Conservation (phyloP, 2,888 invertebrate genomes). For the Drosophila flavopinicola region DNA sequence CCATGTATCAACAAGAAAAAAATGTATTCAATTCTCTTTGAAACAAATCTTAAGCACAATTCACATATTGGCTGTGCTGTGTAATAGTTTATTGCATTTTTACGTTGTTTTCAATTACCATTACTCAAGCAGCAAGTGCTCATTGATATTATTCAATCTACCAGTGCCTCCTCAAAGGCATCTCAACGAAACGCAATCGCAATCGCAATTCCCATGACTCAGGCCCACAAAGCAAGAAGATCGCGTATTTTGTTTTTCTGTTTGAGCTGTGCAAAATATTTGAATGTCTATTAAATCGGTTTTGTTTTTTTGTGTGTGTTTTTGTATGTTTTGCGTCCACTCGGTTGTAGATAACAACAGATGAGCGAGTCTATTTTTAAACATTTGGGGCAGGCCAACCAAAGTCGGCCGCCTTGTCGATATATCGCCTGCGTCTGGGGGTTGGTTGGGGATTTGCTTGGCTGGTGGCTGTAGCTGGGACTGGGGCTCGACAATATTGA, state of each 20-base stretch:
- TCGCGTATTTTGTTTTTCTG: constrained; percentile 1
- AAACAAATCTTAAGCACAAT: constrained; percentile 13
- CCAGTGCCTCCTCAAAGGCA: constrained; percentile 42
- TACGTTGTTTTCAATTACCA: constrained; percentile 53
- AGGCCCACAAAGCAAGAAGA: constrained; percentile 28
- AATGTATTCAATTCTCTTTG: not conserved
- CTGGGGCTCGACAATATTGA: constrained; percentile 54
- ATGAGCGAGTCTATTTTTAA: constrained; percentile 65
- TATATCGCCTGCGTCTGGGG: constrained; percentile 38
- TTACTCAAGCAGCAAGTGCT: constrained; percentile 52
- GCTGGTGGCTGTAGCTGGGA: constrained; percentile 3
- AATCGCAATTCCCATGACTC: constrained; percentile 61
- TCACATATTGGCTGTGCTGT: not conserved
- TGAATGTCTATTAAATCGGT: constrained; percentile 17
- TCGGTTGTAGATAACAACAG: constrained; percentile 64
- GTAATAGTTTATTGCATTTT: constrained; percentile 44
- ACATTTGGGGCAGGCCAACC: constrained; percentile 74
- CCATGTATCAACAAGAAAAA: not conserved
- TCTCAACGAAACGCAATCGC: constrained; percentile 21
- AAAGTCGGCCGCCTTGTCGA: constrained; percentile 61
- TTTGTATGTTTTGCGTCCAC: constrained; percentile 42
- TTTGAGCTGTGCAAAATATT: constrained; percentile 19
- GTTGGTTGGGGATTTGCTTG: constrained; percentile 3
- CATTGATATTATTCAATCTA: constrained; percentile 54
- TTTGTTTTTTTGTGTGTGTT: constrained; percentile 10